Percentiles rank a stretch among this genome's conserved stretches.
phyloP scores from a whole-genome alignment of 2,113 vertebrate species.

The Myotis yumanensis region DNA sequence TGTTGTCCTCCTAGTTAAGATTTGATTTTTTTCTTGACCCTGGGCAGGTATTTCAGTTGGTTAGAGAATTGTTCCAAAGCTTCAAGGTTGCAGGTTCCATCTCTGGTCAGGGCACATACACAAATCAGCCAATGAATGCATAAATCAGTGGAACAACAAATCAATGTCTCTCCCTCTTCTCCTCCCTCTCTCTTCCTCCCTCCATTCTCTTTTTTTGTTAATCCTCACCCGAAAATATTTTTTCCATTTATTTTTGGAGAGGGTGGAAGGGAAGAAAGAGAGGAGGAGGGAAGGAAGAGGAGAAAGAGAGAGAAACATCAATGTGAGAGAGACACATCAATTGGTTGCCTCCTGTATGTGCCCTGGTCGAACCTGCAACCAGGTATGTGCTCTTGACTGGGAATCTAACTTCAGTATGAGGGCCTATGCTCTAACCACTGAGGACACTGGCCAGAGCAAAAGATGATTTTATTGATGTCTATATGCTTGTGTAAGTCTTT shows the following conservation, averaged over 20 bases:
- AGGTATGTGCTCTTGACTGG: no score
- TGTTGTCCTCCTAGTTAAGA: neutral
- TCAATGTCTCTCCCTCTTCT: neutral
- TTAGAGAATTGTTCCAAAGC: neutral
- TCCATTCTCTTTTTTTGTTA: no score
- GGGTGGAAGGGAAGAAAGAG: no score
- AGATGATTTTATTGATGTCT: neutral
- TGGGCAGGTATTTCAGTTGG: neutral
- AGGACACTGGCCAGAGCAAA: neutral
- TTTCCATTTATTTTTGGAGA: no score
- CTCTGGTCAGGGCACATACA: neutral
- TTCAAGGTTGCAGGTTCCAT: neutral
- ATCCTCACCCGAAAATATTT: no score
- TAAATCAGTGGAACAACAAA: neutral
- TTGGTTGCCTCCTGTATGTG: no score
- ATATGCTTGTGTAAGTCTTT: neutral
- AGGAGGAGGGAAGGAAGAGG: no score
- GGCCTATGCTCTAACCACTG: neutral
- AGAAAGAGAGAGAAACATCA: no score
- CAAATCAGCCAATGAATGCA: neutral
- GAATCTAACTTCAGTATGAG: no score
- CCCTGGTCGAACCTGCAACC: no score
- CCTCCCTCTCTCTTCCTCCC: neutral
- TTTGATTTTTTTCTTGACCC: neutral
- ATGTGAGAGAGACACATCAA: no score